Conservation (phyloP, 2,797 vertebrate genomes). For the Alosa sapidissima region DNA sequence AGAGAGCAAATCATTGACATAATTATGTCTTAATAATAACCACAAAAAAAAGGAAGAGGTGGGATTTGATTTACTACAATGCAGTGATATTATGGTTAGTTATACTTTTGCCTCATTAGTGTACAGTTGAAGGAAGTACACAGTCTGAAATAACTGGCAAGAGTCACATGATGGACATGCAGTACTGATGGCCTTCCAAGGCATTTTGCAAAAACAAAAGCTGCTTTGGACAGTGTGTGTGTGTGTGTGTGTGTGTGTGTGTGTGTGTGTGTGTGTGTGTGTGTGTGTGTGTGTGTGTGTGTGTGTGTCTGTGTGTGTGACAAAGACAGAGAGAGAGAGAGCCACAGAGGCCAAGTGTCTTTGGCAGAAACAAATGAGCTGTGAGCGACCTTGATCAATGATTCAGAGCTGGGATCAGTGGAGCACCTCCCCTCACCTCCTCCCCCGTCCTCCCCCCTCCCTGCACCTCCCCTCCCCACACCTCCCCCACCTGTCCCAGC, state of each 20-base stretch:
- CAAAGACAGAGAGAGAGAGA: not conserved
- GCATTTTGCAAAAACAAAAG: not conserved
- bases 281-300: not conserved
- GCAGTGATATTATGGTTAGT: not conserved
- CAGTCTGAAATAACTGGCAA: not conserved
- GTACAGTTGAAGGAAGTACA: not conserved
- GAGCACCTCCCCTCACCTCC: slow-evolving; percentile 67
- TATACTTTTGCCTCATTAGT: not conserved
- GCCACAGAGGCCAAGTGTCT: slow-evolving; percentile 64
- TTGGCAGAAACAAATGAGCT: slow-evolving; percentile 80
- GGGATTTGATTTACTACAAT: not conserved
- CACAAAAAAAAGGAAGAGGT: not conserved
- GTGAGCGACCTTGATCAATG: slow-evolving; percentile 83
- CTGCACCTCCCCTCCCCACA: slow-evolving; percentile 61
- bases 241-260: slow-evolving; percentile 3
- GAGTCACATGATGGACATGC: not conserved
- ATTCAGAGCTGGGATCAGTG: slow-evolving; percentile 73
- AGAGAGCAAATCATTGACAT: slow-evolving; percentile 19
- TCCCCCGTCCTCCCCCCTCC: slow-evolving; percentile 71
- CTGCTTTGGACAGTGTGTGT: not conserved
- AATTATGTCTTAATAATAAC: not conserved
- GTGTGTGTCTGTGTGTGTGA: not conserved
- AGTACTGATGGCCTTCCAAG: slow-evolving; percentile 3
- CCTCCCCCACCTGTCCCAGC: slow-evolving; percentile 71
- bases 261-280: not conserved